Evolutionary conservation across 2,113 vertebrate species (phyloP).

Genomic region (Bos indicus): DNA sequence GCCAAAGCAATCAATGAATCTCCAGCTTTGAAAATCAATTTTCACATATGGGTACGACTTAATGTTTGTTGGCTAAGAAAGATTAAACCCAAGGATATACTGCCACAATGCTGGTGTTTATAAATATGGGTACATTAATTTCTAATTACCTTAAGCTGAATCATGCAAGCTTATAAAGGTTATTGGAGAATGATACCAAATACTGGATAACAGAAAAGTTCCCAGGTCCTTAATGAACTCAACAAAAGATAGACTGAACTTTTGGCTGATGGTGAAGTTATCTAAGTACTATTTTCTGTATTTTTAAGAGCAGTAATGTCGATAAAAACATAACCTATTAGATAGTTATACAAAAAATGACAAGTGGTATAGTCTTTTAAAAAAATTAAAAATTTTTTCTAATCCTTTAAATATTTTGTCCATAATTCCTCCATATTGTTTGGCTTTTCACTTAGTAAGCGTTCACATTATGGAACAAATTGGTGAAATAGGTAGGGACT

Average conservation of each 20-base stretch:
- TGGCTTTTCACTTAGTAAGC: not conserved
- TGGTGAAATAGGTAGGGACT: not conserved
- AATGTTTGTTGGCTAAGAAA: not conserved
- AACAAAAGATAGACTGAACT: not conserved
- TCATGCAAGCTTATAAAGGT: not conserved
- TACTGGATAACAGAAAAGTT: not conserved
- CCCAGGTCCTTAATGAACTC: not conserved
- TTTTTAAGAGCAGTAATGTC: not conserved
- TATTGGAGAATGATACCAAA: not conserved
- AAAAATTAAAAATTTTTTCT: not conserved
- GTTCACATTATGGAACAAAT: not conserved
- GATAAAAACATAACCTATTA: not conserved
- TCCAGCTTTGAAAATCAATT: not conserved
- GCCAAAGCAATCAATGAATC: not conserved
- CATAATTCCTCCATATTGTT: not conserved
- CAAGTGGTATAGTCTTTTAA: not conserved
- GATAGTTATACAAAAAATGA: not conserved
- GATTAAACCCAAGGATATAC: not conserved
- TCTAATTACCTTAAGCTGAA: not conserved
- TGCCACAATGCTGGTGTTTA: not conserved
- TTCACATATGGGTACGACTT: not conserved
- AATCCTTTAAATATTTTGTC: not conserved
- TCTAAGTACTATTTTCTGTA: not conserved
- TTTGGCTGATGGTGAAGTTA: not conserved
- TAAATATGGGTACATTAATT: not conserved